Evolutionary conservation across 2,113 vertebrate species (phyloP), one percentile per base, ranked within the genome.

Genomic region (Pygoscelis adeliae): DNA sequence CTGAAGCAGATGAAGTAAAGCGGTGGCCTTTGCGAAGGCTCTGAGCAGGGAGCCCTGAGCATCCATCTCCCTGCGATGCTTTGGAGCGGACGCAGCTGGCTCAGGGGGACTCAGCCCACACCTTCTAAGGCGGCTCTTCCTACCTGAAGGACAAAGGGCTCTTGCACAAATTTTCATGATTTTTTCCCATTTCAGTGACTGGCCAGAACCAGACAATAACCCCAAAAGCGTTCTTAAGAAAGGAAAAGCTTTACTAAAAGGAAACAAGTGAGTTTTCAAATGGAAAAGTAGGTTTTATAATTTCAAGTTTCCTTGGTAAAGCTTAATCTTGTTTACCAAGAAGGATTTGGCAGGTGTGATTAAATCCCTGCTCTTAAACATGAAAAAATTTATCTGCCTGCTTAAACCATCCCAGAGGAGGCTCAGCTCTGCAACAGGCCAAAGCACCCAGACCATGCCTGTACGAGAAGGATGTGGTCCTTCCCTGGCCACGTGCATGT

Each of bases 271-370:
- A 18, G 5, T 32, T 89, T 91, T 87, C 83, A 84, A 66, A 36
- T 7, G 26, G 56, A 66, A 94, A 87, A 87, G 19, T 2, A 59
- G 55, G 30, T 17, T 85, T 85, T 80, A 62, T n/a, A 30, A 73
- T 86, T 83, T 79, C 46, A 66, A 25, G 23, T 85, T 91, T 93
- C 58, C 84, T 46, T 52, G 21, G 66, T 69, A 82, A 91, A 89
- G 34, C 49, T 77, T 87, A 78, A 90, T 80, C 72, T 73, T 92
- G 36, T 91, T 97, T 83, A 89, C 76, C 82, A 27, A 78, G 78
- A 80, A 13, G 36, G 80, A 94, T 89, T 90, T 71, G 69, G 88
- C 72, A 81, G 80, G 42, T 47, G 56, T 29, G 50, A 91, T 84
- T 79, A 89, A 86, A 40, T 86, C 76, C 67, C 26, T 52, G 52